Evolutionary conservation across 1,140 invertebrate genomes (phyloP), one percentile per base, ranked within the genome.

Genomic region (Drosophila neocordata): DNA sequence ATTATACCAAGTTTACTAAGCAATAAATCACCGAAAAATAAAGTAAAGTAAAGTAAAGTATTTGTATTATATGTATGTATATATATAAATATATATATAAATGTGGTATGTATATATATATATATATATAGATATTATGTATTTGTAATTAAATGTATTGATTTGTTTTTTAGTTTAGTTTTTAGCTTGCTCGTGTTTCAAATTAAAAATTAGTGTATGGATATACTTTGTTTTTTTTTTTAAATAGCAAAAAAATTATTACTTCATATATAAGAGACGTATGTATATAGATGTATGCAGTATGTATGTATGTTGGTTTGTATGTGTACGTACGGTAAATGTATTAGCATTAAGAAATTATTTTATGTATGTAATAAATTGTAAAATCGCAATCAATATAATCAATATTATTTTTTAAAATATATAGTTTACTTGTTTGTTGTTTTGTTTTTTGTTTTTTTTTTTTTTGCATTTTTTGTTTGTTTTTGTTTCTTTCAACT

Each of bases 11-110:
- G 69, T 82, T 69, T 75, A 88, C 83, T 87, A 88, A 88, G 79
- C 79, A 88, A 83, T 88, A 88, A 88, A 88, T 88, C 83, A 88
- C 83, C 83, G 83, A 88, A 88, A 85, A 87, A 85, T 73, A 73
- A 74, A 34, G 53, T 77, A 79, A 72, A 75, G 76, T 78, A 78
- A 77, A 79, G 78, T 85, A 75, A 77, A 77, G 71, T 87, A 82
- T 65, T 76, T 69, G 67, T 84, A 85, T 81, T 83, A 76, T 83
- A 76, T 72, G 66, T 82, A 75, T 74, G 66, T 67, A 74, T 67
- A 56, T 74, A 66, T 74, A 57, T 74, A 66, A 73, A 57, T 74
- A 34, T 56, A 70, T 71, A 48, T 72, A 67, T 62, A 59, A 66
- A 65, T 75, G 73, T 55, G 31, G 31, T 55, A 31, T 55, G 22